phyloP scores from a whole-genome alignment of 2,113 vertebrate species.

The Vidua chalybeata region DNA sequence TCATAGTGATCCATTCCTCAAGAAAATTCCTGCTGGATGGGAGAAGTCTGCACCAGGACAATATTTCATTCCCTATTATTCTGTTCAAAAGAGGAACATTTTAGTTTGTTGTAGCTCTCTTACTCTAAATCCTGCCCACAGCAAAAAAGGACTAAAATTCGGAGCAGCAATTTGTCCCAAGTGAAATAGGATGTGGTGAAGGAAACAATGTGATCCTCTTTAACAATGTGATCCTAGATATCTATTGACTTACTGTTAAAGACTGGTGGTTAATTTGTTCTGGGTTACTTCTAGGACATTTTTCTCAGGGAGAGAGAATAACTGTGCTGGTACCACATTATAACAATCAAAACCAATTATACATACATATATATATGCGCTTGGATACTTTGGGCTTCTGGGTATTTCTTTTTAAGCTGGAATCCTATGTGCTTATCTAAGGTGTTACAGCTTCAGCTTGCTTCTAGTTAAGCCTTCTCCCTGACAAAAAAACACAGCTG shows the following conservation, averaged over 20 bases:
- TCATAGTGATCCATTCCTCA: background rate
- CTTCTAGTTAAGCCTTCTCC: background rate
- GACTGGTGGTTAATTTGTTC: background rate
- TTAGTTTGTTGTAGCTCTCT: background rate
- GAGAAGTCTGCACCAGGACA: background rate
- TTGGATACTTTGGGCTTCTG: background rate
- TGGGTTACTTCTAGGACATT: background rate
- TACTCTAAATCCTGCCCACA: background rate
- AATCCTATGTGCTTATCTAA: background rate
- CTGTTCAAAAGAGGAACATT: background rate
- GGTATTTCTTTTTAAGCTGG: background rate
- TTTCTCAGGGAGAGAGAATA: background rate
- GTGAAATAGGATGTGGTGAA: background rate
- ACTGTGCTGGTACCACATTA: background rate
- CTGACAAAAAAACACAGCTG: background rate
- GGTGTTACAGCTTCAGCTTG: background rate
- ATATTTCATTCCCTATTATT: background rate
- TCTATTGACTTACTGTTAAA: background rate
- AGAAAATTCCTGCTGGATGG: background rate
- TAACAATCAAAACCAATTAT: background rate
- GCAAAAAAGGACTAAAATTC: background rate
- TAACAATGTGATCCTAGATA: background rate
- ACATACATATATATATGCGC: too few species aligned
- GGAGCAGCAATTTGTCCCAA: background rate
- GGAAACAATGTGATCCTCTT: background rate